Base-by-base conservation (phyloP, 2,888 invertebrate species). In the Ommatoiulus sabulosus region DNA sequence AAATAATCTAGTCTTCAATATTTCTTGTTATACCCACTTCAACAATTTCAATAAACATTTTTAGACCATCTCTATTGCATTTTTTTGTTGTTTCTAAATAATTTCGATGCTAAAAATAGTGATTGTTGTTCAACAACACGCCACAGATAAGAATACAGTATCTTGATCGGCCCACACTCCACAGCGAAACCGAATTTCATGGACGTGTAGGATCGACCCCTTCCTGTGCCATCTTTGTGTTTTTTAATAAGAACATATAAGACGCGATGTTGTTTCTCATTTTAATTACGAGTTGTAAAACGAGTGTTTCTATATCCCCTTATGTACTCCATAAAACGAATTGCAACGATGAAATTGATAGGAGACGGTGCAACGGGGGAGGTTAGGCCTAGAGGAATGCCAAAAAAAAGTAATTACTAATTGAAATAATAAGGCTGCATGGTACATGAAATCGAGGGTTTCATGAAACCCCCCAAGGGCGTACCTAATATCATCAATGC, bases 351-450 rank as follows among this genome's bases (percentile, higher is more conserved):
- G 17, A n/a, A 72, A 24, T 72, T 24, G 24, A 24, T 57, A 57
- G 15, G 57, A 15, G 57, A 10, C 12, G 57, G 57, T 24, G 24
- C 20, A 57, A 57, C 57, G 57, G 72, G 24, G 20, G 72, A 24
- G 72, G 72, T n/a, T 72, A 72, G 72, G 72, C 72, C 24, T 24
- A 1, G 72, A 8, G 72, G 72, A 72, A 72, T 72, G 72, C 72
- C 72, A 72, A 24, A 72, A 72, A n/a, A n/a, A 57, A 72, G 20
- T 72, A 72, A 72, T 72, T 20, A 24, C 72, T 72, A 72, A 72
- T 72, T 72, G 72, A 72, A 72, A 72, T 72, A 72, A 72, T 72
- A 72, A 72, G 17, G 57, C 57, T n/a, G n/a, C n/a, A n/a, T 17
- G 17, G 57, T 17, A 57, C 7, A 52, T 52, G 52, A 52, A 52